phyloP scores from a whole-genome alignment of 2,113 vertebrate genomes.

The Steatornis caripensis region DNA sequence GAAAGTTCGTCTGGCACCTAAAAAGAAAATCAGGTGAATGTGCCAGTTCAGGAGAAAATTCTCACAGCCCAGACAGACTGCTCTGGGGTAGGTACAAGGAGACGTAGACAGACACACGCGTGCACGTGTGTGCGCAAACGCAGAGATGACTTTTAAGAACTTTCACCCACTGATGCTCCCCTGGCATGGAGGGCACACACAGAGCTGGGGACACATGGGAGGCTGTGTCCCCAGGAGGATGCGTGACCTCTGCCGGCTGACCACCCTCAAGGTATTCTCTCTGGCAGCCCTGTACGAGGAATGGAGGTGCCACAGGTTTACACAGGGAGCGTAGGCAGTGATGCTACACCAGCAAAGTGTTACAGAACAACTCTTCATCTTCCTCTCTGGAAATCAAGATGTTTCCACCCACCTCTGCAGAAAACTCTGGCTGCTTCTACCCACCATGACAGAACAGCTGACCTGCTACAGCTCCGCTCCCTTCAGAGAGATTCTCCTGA shows the following conservation, averaged over 20 bases:
- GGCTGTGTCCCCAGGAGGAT: no score
- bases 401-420: rapidly evolving
- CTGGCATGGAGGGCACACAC: not conserved
- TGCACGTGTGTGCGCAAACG: not conserved
- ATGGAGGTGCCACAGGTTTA: not conserved
- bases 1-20: not conserved
- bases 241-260: not conserved
- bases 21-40: not conserved
- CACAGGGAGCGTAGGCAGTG: not conserved
- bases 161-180: not conserved
- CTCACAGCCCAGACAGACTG: not conserved
- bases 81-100: not conserved
- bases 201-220: not conserved
- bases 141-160: not conserved
- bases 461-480: not conserved
- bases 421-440: not conserved
- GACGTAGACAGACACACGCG: not conserved
- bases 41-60: not conserved
- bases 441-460: not conserved
- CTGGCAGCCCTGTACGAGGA: rapidly evolving
- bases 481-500: not conserved
- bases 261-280: not conserved
- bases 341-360: rapidly evolving
- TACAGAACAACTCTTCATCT: not conserved
- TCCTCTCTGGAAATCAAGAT: not conserved